Conservation (phyloP, 1,140 invertebrate genomes). For the Samia ricini region DNA sequence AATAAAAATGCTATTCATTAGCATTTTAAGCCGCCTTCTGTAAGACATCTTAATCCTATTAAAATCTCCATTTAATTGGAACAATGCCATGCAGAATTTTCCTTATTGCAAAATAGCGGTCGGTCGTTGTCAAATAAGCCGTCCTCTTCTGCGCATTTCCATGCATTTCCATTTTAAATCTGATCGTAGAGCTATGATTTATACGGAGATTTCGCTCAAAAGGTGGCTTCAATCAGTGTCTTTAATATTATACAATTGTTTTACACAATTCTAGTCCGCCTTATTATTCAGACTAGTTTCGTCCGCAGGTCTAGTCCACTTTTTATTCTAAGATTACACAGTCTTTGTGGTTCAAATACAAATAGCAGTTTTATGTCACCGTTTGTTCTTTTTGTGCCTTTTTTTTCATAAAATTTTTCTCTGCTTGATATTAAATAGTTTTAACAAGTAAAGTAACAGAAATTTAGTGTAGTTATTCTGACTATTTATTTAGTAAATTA, state of each 20-base stretch:
- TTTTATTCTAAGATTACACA: too few relatives aligned
- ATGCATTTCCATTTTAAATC: conserved; percentile 30
- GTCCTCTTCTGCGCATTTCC: conserved; percentile 24
- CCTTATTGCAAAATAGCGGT: conserved; percentile 17
- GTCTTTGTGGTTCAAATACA: too few relatives aligned
- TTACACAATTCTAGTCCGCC: neutral
- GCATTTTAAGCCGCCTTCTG: neutral
- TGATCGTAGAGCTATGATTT: conserved; percentile 25
- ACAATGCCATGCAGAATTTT: conserved; percentile 16
- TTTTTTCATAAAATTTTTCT: too few relatives aligned
- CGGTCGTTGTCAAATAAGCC: conserved; percentile 23
- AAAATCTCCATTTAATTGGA: conserved; percentile 17
- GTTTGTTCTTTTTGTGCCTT: too few relatives aligned
- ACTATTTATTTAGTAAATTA: too few relatives aligned
- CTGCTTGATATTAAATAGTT: too few relatives aligned
- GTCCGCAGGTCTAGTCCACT: too few relatives aligned
- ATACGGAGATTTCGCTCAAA: conserved; percentile 24
- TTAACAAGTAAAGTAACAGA: too few relatives aligned
- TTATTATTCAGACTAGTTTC: too few relatives aligned
- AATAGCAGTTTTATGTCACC: too few relatives aligned
- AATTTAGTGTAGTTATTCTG: too few relatives aligned
- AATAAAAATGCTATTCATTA: neutral
- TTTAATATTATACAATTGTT: neutral
- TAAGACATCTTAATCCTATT: neutral
- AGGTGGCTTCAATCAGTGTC: conserved; percentile 10